Base-by-base conservation (phyloP, 2,113 vertebrate species). In the Pogona vitticeps region DNA sequence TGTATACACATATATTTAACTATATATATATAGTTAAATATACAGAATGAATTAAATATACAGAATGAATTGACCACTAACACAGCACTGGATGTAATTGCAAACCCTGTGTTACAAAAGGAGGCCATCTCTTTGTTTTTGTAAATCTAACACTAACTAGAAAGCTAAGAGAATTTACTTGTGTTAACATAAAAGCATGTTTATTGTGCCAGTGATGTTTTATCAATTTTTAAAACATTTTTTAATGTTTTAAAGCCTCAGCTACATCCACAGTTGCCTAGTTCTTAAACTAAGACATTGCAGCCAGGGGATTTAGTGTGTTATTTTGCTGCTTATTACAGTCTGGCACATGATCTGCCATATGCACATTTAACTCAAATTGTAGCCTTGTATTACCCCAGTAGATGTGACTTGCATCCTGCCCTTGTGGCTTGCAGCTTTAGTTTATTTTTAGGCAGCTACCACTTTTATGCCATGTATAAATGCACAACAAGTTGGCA, bases 1-100 rank as follows among this genome's bases (percentile, higher is more conserved):
- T 78, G 56, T 65, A 63, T 82, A 80, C 73, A 67, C 67, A 70
- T 86, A n/a, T n/a, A n/a, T n/a, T n/a, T n/a, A n/a, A n/a, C n/a
- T n/a, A 80, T 86, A 80, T 86, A 80, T 81, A 84, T 92, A 94
- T 20, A 61, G 14, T 17, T 20, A 61, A 20, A 61, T 20, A 61
- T 61, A 61, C 59, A 61, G 59, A 61, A 61, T 20, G 20, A 8
- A 94, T 94, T 92, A 94, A 88, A 93, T 91, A 94, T 90, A 90
- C 91, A 80, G 86, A 93, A 91, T 90, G 90, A 92, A 92, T 85
- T 96, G 95, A 97, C 96, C 96, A 97, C 96, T 97, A 96, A 96
- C 91, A 91, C 90, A 93, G 86, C 92, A 91, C 91, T 95, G 94
- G 92, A 93, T 94, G 92, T 96, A 93, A 96, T 85, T 93, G 94